Evolutionary conservation across 1,140 invertebrate species (phyloP).

Genomic region (Triops longicaudatus): DNA sequence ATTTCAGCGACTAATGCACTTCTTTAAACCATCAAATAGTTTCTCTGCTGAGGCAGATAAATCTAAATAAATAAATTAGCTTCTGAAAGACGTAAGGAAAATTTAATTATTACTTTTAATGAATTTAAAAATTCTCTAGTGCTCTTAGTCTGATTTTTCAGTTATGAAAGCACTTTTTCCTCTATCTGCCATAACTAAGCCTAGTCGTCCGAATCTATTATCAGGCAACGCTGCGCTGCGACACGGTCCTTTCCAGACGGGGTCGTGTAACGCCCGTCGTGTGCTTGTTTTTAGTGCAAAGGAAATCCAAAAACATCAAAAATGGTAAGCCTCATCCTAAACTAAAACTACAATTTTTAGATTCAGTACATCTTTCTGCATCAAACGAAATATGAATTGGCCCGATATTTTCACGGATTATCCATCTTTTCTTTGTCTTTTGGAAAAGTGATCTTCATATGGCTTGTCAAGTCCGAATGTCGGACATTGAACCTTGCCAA

Average conservation of each 20-base stretch:
- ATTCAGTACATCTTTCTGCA: neutral
- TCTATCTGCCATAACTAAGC: neutral
- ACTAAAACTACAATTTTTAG: neutral
- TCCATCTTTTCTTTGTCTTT: neutral
- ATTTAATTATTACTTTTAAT: conserved; percentile 1
- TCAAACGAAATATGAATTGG: neutral
- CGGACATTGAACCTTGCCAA: neutral
- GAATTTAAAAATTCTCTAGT: neutral
- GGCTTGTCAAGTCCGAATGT: neutral
- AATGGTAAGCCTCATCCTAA: conserved; percentile 24
- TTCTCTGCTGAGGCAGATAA: neutral
- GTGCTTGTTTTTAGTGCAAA: conserved; percentile 20
- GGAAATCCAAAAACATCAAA: conserved; percentile 29
- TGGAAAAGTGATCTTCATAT: neutral
- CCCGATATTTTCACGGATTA: neutral
- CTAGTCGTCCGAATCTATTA: neutral
- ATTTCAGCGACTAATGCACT: no score
- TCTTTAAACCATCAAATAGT: no score
- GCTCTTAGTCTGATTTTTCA: no score
- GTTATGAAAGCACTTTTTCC: no score
- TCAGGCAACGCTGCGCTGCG: neutral
- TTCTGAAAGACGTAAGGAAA: neutral
- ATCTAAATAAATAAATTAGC: neutral
- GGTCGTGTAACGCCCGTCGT: conserved; percentile 22
- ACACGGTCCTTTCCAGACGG: conserved; percentile 25